Conservation (phyloP, 2,797 vertebrate genomes). For the Cirrhinus mrigala region DNA sequence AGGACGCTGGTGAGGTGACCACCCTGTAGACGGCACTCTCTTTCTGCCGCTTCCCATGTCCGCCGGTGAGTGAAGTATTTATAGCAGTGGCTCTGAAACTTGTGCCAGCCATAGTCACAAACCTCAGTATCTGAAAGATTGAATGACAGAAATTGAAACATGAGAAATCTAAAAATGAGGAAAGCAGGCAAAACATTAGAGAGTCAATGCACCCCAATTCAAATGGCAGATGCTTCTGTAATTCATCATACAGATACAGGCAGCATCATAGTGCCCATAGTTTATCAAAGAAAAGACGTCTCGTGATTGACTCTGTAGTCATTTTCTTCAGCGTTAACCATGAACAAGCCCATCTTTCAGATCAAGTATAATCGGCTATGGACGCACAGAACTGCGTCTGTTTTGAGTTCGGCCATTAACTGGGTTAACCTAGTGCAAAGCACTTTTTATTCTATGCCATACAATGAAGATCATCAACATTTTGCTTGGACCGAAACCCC, state of each 20-base stretch:
- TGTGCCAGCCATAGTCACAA: constrained; percentile 93
- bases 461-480: constrained; percentile 48
- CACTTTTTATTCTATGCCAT: constrained; percentile 44
- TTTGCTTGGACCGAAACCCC: constrained; percentile 35
- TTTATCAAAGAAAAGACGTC: not conserved
- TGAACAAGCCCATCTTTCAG: constrained; percentile 43
- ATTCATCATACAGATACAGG: not conserved
- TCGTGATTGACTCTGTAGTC: not conserved
- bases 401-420: constrained; percentile 32
- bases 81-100: constrained; percentile 97
- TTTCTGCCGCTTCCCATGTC: constrained; percentile 92
- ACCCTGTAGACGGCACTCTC: constrained; percentile 92
- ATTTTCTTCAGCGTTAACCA: constrained; percentile 15
- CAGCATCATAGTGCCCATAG: not conserved
- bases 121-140: constrained; percentile 83
- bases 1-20: constrained; percentile 92
- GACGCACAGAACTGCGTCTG: constrained; percentile 42
- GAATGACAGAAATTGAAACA: constrained; percentile 11
- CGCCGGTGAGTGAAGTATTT: constrained; percentile 91
- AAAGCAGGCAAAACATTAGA: not conserved
- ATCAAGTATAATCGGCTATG: constrained; percentile 28
- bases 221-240: not conserved
- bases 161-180: not conserved
- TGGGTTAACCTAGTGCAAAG: constrained; percentile 44
- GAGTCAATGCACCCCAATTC: not conserved